Evolutionary conservation across 2,888 invertebrate genomes (phyloP), one percentile per base, ranked within the genome.

Genomic region (Hirudinaria manillensis): DNA sequence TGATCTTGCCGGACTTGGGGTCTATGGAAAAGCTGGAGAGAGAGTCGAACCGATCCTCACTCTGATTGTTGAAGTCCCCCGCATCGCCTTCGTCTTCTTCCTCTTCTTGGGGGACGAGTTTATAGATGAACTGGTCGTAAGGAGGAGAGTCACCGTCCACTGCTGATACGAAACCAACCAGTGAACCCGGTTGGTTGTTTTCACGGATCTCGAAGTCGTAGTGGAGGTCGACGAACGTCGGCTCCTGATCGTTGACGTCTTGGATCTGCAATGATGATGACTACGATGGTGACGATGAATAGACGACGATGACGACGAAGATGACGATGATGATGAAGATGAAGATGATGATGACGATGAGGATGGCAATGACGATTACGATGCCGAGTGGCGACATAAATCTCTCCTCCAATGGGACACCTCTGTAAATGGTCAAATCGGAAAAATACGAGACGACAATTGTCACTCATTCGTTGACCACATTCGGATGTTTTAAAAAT

Each of bases 131-230:
- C 27, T 53, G 55, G 27, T 77, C 77, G 73, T 76, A 74, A 0
- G 79, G 79, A 7, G 66, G 51, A 1, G 77, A 75, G 55, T 79
- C 79, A 0, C 36, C 51, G 45, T 79, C 79, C 3, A 65, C 51
- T 27, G 79, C 79, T 16, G 73, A 67, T 21, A 79, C 79, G 21
- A 53, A 29, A 21, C 79, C 79, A 38, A 79, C 79, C 27, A 70
- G 38, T 0, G 75, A 72, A 21, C 76, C 76, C 24, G 91, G 86
- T 27, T 72, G 76, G 38, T 51, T 68, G 36, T 68, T 79, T 56
- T 77, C 77, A 21, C 36, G 56, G 19, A 79, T 71, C 21, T 45
- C 51, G 45, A 77, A 77, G 36, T 73, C 56, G 74, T 79, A 79
- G 24, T 51, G 45, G 29, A 29, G 45, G 3, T 67, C 72, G 7